Conservation (phyloP, 1,140 invertebrate genomes). For the Saccostrea glomerata region DNA sequence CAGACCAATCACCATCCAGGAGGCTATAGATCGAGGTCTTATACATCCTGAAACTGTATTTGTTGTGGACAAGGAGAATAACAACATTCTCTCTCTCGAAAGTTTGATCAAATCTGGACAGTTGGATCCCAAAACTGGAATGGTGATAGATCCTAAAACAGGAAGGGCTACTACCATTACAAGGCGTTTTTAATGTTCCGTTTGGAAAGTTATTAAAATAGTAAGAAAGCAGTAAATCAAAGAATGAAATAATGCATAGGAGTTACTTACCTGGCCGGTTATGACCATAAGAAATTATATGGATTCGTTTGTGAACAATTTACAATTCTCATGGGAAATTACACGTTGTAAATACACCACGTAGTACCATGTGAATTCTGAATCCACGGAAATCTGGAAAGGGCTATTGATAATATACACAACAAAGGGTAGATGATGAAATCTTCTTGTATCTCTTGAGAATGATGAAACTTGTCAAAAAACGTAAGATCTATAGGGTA, state of each 20-base stretch:
- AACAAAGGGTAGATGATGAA: background rate
- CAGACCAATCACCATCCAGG: conserved; percentile 78
- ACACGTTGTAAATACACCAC: background rate
- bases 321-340: conserved; percentile 18
- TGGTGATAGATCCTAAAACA: conserved; percentile 86
- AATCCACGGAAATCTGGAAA: background rate
- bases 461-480: conserved; percentile 32
- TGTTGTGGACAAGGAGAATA: conserved; percentile 70
- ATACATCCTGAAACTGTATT: conserved; percentile 70
- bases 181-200: background rate
- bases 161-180: conserved; percentile 80
- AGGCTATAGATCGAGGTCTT: conserved; percentile 78
- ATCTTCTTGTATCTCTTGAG: background rate
- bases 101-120: conserved; percentile 66
- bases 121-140: conserved; percentile 86
- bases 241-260: background rate
- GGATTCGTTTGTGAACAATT: background rate
- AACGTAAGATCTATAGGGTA: background rate
- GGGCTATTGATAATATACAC: background rate
- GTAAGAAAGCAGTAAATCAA: background rate
- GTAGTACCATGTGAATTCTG: background rate
- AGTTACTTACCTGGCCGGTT: background rate
- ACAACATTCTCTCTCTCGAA: conserved; percentile 68
- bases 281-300: background rate
- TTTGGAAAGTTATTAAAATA: background rate